Percentiles rank a stretch among this genome's conserved stretches.
Conservation (phyloP, 2,888 invertebrate genomes). For the Drosophila mulleri region DNA sequence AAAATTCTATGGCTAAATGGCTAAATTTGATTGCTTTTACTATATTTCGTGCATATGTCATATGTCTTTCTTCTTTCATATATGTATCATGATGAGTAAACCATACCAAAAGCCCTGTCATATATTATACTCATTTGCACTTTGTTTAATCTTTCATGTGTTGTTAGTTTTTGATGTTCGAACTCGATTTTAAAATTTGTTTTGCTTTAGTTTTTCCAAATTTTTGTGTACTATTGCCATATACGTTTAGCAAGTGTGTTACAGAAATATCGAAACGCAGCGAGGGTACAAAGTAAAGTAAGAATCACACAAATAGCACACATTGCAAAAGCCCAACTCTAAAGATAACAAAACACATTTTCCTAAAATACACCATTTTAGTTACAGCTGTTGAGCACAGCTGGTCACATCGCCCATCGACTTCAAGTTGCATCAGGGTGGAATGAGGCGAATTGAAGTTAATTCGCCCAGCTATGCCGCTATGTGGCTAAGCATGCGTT, state of each 20-base stretch:
- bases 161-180: constrained; percentile 21
- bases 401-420: constrained; percentile 37
- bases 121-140: constrained; percentile 4
- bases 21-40: not conserved
- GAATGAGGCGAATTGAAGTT: constrained; percentile 13
- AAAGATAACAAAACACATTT: not conserved
- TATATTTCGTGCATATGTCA: not conserved
- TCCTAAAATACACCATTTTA: not conserved
- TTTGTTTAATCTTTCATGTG: constrained; percentile 43
- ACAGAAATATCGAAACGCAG: constrained; percentile 4
- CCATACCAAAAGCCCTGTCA: not conserved
- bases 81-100: not conserved
- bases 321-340: not conserved
- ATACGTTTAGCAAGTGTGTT: constrained; percentile 13
- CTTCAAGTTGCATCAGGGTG: constrained; percentile 31
- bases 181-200: constrained; percentile 32
- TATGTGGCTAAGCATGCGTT: constrained; percentile 9
- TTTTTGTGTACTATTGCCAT: constrained; percentile 24
- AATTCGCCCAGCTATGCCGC: constrained; percentile 1
- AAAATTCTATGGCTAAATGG: not conserved
- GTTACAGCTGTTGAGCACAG: not conserved
- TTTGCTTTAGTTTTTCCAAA: constrained; percentile 40
- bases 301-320: constrained; percentile 2
- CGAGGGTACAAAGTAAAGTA: not conserved
- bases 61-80: too few relatives aligned